A percentile compares a stretch with the other conserved stretches of the same genome.
Conservation (phyloP, 2,888 invertebrate genomes). For the Apeira syringaria region DNA sequence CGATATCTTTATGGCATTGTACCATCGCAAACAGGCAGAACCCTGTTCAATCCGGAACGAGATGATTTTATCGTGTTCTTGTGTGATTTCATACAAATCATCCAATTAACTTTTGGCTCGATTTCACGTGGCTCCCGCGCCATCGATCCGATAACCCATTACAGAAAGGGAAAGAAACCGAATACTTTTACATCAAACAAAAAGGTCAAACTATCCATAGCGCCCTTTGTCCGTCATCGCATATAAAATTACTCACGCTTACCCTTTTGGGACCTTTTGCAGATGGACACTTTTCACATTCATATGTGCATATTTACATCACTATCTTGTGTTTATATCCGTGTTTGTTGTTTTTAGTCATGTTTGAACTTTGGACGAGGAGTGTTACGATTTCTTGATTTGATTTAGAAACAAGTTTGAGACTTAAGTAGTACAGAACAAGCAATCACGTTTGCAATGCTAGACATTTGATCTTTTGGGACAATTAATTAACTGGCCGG, state of each 20-base stretch:
- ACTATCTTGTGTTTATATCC: constrained; percentile 25
- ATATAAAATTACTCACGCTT: constrained; percentile 24
- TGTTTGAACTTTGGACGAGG: too few relatives aligned
- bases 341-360: constrained; percentile 31
- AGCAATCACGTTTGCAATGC: too few relatives aligned
- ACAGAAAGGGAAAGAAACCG: constrained; percentile 3
- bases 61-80: too few relatives aligned
- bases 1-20: too few relatives aligned
- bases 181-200: constrained; percentile 22
- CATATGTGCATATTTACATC: constrained; percentile 37
- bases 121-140: neutral
- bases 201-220: constrained; percentile 21
- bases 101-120: too few relatives aligned
- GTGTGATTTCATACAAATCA: too few relatives aligned
- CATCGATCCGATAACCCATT: neutral
- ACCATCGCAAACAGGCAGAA: too few relatives aligned
- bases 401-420: too few relatives aligned
- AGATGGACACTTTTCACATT: constrained; percentile 34
- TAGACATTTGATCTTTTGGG: too few relatives aligned
- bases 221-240: constrained; percentile 31
- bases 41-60: too few relatives aligned
- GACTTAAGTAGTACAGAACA: too few relatives aligned
- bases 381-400: constrained; percentile 26
- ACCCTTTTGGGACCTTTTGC: constrained; percentile 23
- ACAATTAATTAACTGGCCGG: too few relatives aligned